Base-by-base conservation (phyloP, 2,888 invertebrate genomes). In the Ormyrus nitidulus region DNA sequence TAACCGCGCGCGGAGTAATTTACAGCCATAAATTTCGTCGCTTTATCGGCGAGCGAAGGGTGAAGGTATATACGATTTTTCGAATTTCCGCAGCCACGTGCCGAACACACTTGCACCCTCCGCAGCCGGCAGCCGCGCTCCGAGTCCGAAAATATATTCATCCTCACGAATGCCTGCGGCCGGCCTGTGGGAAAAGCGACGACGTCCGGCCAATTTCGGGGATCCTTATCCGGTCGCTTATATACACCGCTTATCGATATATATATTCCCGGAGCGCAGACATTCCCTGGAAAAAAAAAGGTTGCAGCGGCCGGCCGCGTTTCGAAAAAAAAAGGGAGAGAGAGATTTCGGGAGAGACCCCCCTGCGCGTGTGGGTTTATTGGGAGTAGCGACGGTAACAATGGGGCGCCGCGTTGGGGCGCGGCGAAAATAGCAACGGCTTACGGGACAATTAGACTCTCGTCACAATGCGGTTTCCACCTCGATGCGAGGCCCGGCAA, bases 61-160 rank as follows among this genome's bases (percentile, higher is more conserved):
- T 10, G 6, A 69, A 74, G 34, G 34, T 34, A 34, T 34, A 19
- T 19, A 46, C 61, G 81, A 69, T 81, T 72, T 81, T 75, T 75
- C 75, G 68, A 73, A 71, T 61, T 70, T 78, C 6, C 13, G n/a
- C n/a, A 49, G 61, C 6, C 78, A 76, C 81, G 78, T 76, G 81
- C 49, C 58, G 10, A 44, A 51, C 64, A 66, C 71, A 61, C 65
- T 34, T 34, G 51, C 49, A 49, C 7, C 48, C 11, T 19, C 11
- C 9, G 10, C 51, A 54, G 44, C 72, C 10, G 11, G 8, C n/a
- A 11, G 51, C 34, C 48, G 51, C n/a, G 1, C 48, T 54, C 4
- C 46, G 46, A 82, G 71, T 68, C 53, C 72, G 48, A 69, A 80
- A 80, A 82, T 82, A n/a, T 78, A 82, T 82, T 82, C 82, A 73